phyloP scores from a whole-genome alignment of 2,888 invertebrate genomes.

The Urechis unicinctus region DNA sequence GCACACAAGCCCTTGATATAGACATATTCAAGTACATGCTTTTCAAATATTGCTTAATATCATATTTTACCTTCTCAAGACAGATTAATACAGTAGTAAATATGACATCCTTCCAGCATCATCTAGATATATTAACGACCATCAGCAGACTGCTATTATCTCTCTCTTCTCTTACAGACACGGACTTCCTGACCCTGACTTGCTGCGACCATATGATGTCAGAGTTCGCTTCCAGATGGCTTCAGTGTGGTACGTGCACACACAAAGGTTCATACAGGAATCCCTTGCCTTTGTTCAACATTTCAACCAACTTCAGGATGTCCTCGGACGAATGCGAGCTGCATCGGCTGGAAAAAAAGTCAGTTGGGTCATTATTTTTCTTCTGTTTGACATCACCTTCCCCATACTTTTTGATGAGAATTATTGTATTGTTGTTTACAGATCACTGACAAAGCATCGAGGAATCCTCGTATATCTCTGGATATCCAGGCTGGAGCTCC shows the following conservation, averaged over 20 bases:
- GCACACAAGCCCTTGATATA: conserved; percentile 74
- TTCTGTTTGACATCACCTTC: neutral
- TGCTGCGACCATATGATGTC: conserved; percentile 60
- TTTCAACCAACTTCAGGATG: conserved; percentile 75
- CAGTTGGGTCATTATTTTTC: neutral
- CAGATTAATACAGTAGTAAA: no score
- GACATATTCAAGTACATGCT: conserved; percentile 60
- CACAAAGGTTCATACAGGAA: conserved; percentile 85
- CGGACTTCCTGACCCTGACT: conserved; percentile 55
- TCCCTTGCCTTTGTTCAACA: conserved; percentile 73
- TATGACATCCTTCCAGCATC: no score
- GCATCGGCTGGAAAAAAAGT: conserved; percentile 56
- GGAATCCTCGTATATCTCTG: conserved; percentile 56
- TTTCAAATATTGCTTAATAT: neutral
- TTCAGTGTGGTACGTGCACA: conserved; percentile 87
- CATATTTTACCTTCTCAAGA: no score
- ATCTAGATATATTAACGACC: no score
- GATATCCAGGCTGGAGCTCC: conserved; percentile 70
- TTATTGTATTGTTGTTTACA: conserved; percentile 14
- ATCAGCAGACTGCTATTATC: no score
- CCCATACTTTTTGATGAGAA: neutral
- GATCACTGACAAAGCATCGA: conserved; percentile 40
- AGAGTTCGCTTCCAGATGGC: conserved; percentile 75
- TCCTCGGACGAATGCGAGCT: conserved; percentile 65
- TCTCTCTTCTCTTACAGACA: conserved; percentile 53